Evolutionary conservation across 2,797 vertebrate genomes (phyloP).

Genomic region (Muscicapa striata): DNA sequence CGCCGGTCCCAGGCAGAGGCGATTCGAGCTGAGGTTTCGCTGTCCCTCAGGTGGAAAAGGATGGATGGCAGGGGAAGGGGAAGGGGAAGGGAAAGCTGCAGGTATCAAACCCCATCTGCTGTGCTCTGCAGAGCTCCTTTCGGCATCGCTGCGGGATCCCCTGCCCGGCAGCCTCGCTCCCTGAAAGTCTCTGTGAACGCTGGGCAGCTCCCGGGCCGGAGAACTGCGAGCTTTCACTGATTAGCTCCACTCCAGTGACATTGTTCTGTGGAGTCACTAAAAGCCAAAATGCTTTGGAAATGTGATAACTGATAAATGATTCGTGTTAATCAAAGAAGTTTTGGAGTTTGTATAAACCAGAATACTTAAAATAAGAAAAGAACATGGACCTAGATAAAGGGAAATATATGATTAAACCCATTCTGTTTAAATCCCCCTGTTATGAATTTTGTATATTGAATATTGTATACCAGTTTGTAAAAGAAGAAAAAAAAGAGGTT

Average conservation of each 20-base stretch:
- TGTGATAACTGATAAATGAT: no score
- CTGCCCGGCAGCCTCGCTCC: rapidly evolving
- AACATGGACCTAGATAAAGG: no score
- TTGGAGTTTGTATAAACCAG: no score
- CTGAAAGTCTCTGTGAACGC: rapidly evolving
- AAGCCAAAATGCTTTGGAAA: background rate
- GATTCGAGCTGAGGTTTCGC: background rate
- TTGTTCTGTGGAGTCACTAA: background rate
- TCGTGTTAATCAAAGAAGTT: no score
- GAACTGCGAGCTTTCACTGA: background rate
- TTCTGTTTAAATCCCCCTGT: no score
- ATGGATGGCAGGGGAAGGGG: background rate
- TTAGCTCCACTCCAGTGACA: background rate
- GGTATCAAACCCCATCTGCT: background rate
- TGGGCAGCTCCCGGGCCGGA: background rate
- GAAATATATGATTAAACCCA: no score
- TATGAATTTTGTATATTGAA: no score
- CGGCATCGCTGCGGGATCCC: background rate
- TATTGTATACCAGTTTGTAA: no score
- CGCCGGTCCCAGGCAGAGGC: background rate
- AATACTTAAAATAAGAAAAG: no score
- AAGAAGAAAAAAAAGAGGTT: no score
- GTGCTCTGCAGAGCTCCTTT: background rate
- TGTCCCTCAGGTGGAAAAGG: background rate
- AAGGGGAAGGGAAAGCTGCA: background rate